These are phyloP conservation scores for Tinamus guttatus DNA, from an alignment of 2,113 vertebrate species.

Conservation along the genomic window DNA sequence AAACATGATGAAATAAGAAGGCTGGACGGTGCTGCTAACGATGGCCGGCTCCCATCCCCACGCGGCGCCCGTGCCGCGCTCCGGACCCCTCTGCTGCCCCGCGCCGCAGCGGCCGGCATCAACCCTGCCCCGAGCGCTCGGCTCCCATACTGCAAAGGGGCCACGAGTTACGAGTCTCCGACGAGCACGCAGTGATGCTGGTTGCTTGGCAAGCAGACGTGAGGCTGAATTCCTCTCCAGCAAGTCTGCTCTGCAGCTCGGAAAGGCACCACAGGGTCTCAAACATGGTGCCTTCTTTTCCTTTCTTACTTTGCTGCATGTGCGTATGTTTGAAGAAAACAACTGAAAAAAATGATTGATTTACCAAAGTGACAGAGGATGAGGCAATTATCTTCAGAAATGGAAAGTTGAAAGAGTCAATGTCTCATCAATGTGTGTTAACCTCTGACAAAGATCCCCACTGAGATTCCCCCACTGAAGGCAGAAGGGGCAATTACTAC, in stretches of 20 bases:
- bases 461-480: neutral
- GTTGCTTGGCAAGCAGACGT: neutral
- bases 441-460: neutral
- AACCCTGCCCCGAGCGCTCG: fast-evolving
- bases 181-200: neutral
- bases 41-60: neutral
- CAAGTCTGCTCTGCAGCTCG: neutral
- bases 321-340: neutral
- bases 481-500: conserved; percentile 10
- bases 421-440: neutral
- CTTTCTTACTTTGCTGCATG: neutral
- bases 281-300: neutral
- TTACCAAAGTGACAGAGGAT: neutral
- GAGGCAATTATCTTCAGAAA: neutral
- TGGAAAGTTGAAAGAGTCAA: neutral
- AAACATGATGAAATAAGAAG: neutral
- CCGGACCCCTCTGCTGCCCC: neutral
- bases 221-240: neutral
- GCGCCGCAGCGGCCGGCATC: neutral
- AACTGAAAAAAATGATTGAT: neutral
- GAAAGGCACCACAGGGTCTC: neutral
- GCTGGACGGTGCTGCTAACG: neutral
- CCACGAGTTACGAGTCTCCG: neutral
- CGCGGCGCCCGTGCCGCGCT: neutral
- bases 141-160: neutral